Conservation (phyloP, 2,113 vertebrate genomes). For the Semnornis frantzii region DNA sequence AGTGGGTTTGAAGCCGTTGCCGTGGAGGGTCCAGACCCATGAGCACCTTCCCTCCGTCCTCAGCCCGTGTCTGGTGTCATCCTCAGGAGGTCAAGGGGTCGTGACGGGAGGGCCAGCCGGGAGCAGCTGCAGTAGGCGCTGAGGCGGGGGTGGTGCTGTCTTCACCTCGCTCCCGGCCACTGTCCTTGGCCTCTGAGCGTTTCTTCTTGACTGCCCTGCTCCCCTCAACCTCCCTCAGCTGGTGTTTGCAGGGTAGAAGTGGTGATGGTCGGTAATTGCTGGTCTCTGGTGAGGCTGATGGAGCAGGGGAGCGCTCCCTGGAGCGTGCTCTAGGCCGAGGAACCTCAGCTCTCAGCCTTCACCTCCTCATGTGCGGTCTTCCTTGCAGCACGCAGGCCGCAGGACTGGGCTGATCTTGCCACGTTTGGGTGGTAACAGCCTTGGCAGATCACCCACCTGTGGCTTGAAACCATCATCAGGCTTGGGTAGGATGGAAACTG, state of each 20-base stretch:
- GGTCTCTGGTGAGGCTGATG: accelerated
- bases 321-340: too few species aligned
- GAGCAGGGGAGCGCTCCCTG: not conserved
- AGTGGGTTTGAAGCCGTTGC: not conserved
- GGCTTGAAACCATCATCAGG: too few species aligned
- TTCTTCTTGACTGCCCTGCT: not conserved
- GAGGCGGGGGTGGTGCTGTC: accelerated
- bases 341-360: too few species aligned
- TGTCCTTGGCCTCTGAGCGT: too few species aligned
- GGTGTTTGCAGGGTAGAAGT: accelerated
- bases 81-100: too few species aligned
- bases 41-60: not conserved
- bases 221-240: not conserved
- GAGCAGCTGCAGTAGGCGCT: accelerated
- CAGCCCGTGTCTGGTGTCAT: accelerated
- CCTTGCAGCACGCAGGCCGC: too few species aligned
- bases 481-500: too few species aligned
- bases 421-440: too few species aligned
- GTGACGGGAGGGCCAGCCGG: not conserved
- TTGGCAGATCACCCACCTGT: too few species aligned
- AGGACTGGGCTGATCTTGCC: too few species aligned
- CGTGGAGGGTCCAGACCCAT: accelerated
- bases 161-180: accelerated
- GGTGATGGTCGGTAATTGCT: not conserved
- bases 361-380: too few species aligned